Percentiles rank a stretch among this genome's conserved stretches.
Conservation (phyloP, 2,113 vertebrate species). For the Apistogramma diplotaenia region DNA sequence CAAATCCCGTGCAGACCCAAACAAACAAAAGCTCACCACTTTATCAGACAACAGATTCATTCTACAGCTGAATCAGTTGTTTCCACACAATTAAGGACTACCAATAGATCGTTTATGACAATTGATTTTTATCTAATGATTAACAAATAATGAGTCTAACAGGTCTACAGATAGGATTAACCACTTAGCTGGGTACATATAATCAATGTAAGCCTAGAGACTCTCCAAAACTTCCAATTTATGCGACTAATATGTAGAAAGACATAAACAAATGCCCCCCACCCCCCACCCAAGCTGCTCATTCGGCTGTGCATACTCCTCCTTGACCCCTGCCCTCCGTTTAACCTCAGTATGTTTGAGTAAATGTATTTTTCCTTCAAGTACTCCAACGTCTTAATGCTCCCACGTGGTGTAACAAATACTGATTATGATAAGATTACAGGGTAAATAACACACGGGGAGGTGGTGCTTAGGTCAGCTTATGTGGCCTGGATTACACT, state of each 20-base stretch:
- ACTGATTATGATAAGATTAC: not conserved
- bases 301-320: not conserved
- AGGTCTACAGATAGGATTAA: not conserved
- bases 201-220: not conserved
- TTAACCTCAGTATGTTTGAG: not conserved
- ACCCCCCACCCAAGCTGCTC: constrained; percentile 43
- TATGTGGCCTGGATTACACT: not conserved
- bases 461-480: not conserved
- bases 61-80: not conserved
- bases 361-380: not conserved
- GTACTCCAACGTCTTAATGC: not conserved
- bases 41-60: not conserved
- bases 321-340: constrained; percentile 1
- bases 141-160: not conserved
- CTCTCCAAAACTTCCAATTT: not conserved
- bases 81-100: not conserved
- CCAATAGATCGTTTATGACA: not conserved
- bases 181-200: not conserved
- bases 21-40: not conserved
- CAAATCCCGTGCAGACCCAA: not conserved
- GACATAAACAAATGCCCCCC: constrained; percentile 9
- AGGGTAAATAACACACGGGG: not conserved
- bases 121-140: not conserved
- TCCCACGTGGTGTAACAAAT: not conserved
- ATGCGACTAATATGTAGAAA: constrained; percentile 5